Base-by-base conservation (phyloP, 2,113 vertebrate genomes). In the Esox niger region DNA sequence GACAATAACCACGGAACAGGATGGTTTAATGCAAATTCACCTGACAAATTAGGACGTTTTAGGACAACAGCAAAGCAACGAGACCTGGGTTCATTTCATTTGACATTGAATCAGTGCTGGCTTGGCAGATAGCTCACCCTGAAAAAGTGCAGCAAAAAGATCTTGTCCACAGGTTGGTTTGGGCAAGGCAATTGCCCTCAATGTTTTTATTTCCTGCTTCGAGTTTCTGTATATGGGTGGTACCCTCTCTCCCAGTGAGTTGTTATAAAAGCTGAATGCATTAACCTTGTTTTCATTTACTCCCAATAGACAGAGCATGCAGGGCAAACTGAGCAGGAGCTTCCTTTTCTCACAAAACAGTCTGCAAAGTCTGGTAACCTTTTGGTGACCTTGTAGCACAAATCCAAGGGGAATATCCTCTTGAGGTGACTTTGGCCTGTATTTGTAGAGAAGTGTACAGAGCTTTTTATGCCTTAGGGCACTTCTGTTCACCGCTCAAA, bases 201-300 rank as follows among this genome's bases (percentile, higher is more conserved):
- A 84, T 73, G 84, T 87, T 90, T 43, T 85, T 84, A 84, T 87
- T 84, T 87, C 87, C 83, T 86, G 82, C 87, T 82, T 80, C 60
- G 74, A 66, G 87, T 77, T 67, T 80, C 79, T 72, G 62, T 69
- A 84, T 80, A 76, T 78, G 74, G 84, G 85, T 78, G 87, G 82
- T 74, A 83, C 77, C 79, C 69, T 83, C 82, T 86, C 79, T 80
- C 82, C 84, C 74, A 79, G 81, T 66, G 82, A 71, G 85, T 81
- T 56, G 27, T 88, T 88, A 90, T 90, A 84, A 87, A 80, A 87
- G 83, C 70, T 38, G 86, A 89, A 89, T 87, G 86, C 87, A 90
- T 91, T 89, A 89, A 92, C 87, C 90, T 88, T 87, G 87, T 90
- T 91, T 91, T 91, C 88, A 89, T 89, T 88, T 86, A 85, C 86